Evolutionary conservation across 2,113 vertebrate genomes (phyloP).

Genomic region (Caranx melampygus): DNA sequence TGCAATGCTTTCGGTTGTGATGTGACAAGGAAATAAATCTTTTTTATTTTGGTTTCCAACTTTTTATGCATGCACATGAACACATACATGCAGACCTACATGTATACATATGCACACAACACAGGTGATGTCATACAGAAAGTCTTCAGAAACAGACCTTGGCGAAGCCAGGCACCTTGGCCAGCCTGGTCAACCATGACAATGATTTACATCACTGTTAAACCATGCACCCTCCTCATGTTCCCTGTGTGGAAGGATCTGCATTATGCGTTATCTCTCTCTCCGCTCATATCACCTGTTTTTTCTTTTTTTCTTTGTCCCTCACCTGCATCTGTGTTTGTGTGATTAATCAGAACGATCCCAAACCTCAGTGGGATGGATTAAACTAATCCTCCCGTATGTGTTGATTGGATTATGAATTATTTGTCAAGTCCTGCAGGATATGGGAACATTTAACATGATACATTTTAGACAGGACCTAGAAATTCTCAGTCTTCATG

Average conservation of each 20-base stretch:
- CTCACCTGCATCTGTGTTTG: not conserved
- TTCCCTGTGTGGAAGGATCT: not conserved
- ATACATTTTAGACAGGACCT: conserved; percentile 2
- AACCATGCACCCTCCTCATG: no score
- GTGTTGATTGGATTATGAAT: conserved; percentile 34
- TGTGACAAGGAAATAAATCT: no score
- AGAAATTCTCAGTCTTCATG: not conserved
- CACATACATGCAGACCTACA: no score
- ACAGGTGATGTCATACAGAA: no score
- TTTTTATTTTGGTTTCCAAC: no score
- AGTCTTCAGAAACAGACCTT: no score
- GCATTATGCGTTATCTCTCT: not conserved
- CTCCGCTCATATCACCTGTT: not conserved
- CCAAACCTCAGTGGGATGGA: not conserved
- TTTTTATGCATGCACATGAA: no score
- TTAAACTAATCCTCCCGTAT: conserved; percentile 11
- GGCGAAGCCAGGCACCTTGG: no score
- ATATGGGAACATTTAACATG: not conserved
- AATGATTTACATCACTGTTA: no score
- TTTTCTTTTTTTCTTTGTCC: not conserved
- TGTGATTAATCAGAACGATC: not conserved
- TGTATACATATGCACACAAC: no score
- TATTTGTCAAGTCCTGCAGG: not conserved
- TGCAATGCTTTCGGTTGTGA: no score
- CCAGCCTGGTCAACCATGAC: no score